These are phyloP conservation scores for Sceliomorpha sp. DNA, from an alignment of 2,888 invertebrate species.

Conservation along the genomic window DNA sequence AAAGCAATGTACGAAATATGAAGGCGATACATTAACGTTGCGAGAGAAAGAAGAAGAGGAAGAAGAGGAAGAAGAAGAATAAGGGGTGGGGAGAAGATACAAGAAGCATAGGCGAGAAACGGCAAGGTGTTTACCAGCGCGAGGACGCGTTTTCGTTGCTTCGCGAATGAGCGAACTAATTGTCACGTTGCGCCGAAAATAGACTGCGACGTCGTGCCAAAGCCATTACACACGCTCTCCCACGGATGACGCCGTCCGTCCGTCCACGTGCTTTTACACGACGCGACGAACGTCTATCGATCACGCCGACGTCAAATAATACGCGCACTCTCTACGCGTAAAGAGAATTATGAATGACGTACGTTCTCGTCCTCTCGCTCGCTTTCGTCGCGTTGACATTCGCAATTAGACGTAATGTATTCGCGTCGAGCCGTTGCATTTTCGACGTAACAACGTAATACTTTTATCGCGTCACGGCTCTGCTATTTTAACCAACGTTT, in stretches of 20 bases:
- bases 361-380: conserved; percentile 28
- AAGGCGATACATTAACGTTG: too few relatives aligned
- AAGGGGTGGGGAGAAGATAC: too few relatives aligned
- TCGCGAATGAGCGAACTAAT: conserved; percentile 44
- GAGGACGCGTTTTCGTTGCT: conserved; percentile 34
- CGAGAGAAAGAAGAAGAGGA: too few relatives aligned
- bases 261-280: conserved; percentile 54
- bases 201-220: conserved; percentile 49
- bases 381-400: conserved; percentile 22
- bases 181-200: conserved; percentile 53
- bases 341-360: conserved; percentile 55
- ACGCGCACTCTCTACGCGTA: conserved; percentile 40
- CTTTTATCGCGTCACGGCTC: too few relatives aligned
- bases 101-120: too few relatives aligned
- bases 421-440: too few relatives aligned
- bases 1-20: too few relatives aligned
- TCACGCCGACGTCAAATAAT: conserved; percentile 50
- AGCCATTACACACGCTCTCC: conserved; percentile 50
- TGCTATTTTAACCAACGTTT: too few relatives aligned
- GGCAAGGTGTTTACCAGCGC: conserved; percentile 47
- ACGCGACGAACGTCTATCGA: conserved; percentile 50
- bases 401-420: too few relatives aligned
- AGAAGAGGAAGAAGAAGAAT: too few relatives aligned
- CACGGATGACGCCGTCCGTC: conserved; percentile 51
- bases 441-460: too few relatives aligned